These are phyloP conservation scores for Drosophila kanapiae DNA, from an alignment of 1,140 invertebrate species.

Conservation along the genomic window DNA sequence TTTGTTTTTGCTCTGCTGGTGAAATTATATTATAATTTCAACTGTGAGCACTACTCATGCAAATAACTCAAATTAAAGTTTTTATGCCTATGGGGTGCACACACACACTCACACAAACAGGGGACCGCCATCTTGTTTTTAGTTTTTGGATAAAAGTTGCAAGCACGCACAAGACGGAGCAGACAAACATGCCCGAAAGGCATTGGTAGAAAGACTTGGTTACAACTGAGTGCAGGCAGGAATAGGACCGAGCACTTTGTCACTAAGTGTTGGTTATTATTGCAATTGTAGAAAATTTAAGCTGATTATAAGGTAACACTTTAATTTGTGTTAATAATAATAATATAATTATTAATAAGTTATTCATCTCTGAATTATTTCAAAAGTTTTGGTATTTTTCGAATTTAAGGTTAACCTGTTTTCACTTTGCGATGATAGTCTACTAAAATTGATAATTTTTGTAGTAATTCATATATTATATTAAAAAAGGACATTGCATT, in stretches of 20 bases:
- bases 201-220: slow-evolving; percentile 13
- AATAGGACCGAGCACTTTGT: not conserved
- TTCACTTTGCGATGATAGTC: too few relatives aligned
- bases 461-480: too few relatives aligned
- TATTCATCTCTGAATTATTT: too few relatives aligned
- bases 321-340: not conserved
- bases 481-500: too few relatives aligned
- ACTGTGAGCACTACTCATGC: slow-evolving; percentile 61
- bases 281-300: not conserved
- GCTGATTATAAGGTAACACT: not conserved
- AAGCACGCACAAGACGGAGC: slow-evolving; percentile 49
- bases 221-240: slow-evolving; percentile 1
- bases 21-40: slow-evolving; percentile 80
- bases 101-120: slow-evolving; percentile 33
- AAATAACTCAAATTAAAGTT: slow-evolving; percentile 81
- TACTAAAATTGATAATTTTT: too few relatives aligned
- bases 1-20: slow-evolving; percentile 61
- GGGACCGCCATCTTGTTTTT: slow-evolving; percentile 69
- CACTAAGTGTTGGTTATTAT: not conserved
- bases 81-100: slow-evolving; percentile 64
- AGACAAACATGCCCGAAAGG: slow-evolving; percentile 35
- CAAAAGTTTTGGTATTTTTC: too few relatives aligned
- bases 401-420: too few relatives aligned
- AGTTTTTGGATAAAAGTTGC: slow-evolving; percentile 69
- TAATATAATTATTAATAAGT: too few relatives aligned